Evolutionary conservation across 1,140 invertebrate genomes (phyloP), one percentile per base, ranked within the genome.

Genomic region (Achroia grisella): DNA sequence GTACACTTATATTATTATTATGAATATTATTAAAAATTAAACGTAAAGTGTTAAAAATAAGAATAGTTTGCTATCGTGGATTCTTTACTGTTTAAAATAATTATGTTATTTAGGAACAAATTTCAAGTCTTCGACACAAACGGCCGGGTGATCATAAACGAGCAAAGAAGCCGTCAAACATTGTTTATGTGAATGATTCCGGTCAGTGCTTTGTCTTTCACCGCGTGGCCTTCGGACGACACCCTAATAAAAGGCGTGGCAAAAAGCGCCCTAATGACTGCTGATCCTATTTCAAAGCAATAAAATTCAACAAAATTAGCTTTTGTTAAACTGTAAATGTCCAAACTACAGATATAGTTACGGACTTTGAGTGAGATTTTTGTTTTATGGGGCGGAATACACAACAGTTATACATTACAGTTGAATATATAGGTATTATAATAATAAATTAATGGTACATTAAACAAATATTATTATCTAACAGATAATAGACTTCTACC

Each of bases 291-390:
- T 84, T 72, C 65, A 70, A 77, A 64, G 74, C 61, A 78, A 71
- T 84, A 84, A 84, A 84, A 77, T 84, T 76, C 76, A 84, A 84
- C 80, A 84, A 84, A 84, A 82, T 84, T 82, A 84, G 78, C 76
- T 63, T 79, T 84, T 81, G 77, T 81, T 72, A 76, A 79, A 77
- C 65, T 67, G 71, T 71, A 69, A 71, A 72, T 40, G 62, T 73
- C 52, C 62, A 60, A 70, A 64, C 48, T 62, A 45, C 39, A 51
- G 61, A 58, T 56, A 52, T 50, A 52, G 51, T 50, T 46, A 50
- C 51, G 47, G 44, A 64, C 60, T 47, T 41, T 40, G 30, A 67
- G 68, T 60, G 53, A 55, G 46, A 56, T 58, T 62, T 67, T 78
- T 78, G 71, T 76, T 72, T 76, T 74, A 72, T 67, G 56, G 63